These are phyloP conservation scores for Colossoma macropomum DNA, from an alignment of 2,113 vertebrate genomes.

Conservation along the genomic window DNA sequence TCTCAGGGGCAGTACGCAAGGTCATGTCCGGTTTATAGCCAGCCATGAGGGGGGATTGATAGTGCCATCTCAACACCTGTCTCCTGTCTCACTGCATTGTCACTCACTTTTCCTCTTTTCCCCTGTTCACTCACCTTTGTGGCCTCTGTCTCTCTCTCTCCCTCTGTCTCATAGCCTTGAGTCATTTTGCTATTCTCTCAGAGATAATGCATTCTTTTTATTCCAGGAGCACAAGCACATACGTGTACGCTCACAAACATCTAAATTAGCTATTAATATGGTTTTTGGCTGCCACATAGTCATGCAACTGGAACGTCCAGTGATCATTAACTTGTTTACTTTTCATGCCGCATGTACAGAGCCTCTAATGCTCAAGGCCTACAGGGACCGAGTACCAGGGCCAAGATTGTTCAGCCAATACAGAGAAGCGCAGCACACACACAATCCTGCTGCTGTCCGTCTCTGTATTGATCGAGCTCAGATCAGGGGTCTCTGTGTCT, in stretches of 20 bases:
- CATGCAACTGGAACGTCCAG: neutral
- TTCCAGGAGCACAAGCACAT: no score
- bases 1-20: neutral
- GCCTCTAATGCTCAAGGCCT: neutral
- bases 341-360: neutral
- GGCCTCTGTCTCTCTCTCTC: neutral
- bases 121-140: neutral
- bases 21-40: neutral
- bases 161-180: neutral
- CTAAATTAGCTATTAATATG: neutral
- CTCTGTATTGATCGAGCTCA: slow-evolving; percentile 35
- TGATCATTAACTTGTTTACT: neutral
- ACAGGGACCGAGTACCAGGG: neutral
- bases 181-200: no score
- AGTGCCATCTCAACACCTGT: neutral
- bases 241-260: neutral
- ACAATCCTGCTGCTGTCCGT: slow-evolving; percentile 10
- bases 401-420: slow-evolving; percentile 15
- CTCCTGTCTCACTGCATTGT: neutral
- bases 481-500: slow-evolving; percentile 8
- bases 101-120: neutral
- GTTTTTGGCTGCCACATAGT: neutral
- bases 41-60: neutral
- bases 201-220: no score
- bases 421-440: neutral